Evolutionary conservation across 2,888 invertebrate species (phyloP).

Genomic region (Drosophila parthenogenetica): DNA sequence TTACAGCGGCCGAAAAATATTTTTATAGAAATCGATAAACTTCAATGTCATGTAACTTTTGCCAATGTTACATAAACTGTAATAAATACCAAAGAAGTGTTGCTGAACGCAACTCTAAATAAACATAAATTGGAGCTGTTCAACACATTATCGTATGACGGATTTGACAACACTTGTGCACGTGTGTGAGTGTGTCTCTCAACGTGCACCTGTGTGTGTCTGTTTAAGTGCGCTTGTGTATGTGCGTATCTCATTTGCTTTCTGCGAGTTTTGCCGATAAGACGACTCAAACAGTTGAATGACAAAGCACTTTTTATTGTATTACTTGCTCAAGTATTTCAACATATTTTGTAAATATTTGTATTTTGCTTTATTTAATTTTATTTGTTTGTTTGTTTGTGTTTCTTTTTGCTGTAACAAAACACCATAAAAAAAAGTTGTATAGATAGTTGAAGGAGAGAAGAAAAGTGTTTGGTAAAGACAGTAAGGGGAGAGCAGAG

Average conservation of each 20-base stretch:
- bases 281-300: conserved; percentile 35
- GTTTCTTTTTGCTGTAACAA: conserved; percentile 13
- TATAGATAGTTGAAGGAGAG: background rate
- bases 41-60: too few relatives aligned
- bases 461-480: background rate
- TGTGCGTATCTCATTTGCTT: conserved; percentile 31
- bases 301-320: conserved; percentile 34
- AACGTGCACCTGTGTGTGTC: background rate
- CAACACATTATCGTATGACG: conserved; percentile 11
- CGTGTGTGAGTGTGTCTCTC: too few relatives aligned
- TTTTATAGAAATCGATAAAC: too few relatives aligned
- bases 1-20: too few relatives aligned
- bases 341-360: conserved; percentile 29
- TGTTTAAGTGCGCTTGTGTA: background rate
- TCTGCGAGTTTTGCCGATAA: conserved; percentile 32
- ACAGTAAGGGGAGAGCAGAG: background rate
- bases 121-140: conserved; percentile 22
- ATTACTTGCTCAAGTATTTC: conserved; percentile 25
- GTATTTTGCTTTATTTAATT: conserved; percentile 1
- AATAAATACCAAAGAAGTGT: background rate
- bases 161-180: conserved; percentile 9
- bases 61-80: background rate
- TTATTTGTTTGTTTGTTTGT: conserved; percentile 5
- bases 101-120: conserved; percentile 4
- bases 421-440: conserved; percentile 3